Evolutionary conservation across 2,113 vertebrate species (phyloP), one percentile per base, ranked within the genome.

Genomic region (Leiothrix lutea): DNA sequence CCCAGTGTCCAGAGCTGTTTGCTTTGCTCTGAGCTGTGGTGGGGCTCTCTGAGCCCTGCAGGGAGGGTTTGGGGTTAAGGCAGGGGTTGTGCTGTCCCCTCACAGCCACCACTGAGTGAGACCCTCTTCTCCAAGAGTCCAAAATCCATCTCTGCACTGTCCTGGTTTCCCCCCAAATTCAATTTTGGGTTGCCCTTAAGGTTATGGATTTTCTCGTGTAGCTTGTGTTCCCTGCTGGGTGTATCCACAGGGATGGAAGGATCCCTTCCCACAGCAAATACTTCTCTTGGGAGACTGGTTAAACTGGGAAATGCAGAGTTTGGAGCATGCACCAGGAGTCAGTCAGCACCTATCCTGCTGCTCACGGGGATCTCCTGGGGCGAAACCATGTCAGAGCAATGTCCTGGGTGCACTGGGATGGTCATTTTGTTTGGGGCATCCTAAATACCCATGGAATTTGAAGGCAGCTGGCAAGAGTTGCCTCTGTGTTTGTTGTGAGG

Each of bases 11-110:
- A 44, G 64, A 11, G 1, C 47, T 53, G 4, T n/a, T 38, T 16
- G 54, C 60, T 57, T 33, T 33, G 24, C 73, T 61, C 26, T 73
- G 5, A 2, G 9, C 35, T 1, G 0, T 1, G 16, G 17, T 20
- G 36, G 65, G 73, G 33, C 35, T 91, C n/a, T 33, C 87, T 12
- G 24, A 72, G 69, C 45, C 12, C 79, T 65, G 70, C 40, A 36
- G 21, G 79, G 31, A 67, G 77, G 33, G 54, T 48, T 44, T 61
- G 57, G 61, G 80, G 26, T 53, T 44, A 35, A 33, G 70, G 47
- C 57, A 67, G 58, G 24, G 2, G 0, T 50, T 44, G 36, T 64
- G 53, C 58, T 85, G 56, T 53, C 24, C 36, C 47, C 51, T 78
- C 44, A 65, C 53, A 60, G 50, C 33, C 83, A 31, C 64, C 54